A percentile compares a stretch with the other conserved stretches of the same genome.
Evolutionary conservation across 1,140 invertebrate species (phyloP).

Genomic region (Teleopsis dalmanni): DNA sequence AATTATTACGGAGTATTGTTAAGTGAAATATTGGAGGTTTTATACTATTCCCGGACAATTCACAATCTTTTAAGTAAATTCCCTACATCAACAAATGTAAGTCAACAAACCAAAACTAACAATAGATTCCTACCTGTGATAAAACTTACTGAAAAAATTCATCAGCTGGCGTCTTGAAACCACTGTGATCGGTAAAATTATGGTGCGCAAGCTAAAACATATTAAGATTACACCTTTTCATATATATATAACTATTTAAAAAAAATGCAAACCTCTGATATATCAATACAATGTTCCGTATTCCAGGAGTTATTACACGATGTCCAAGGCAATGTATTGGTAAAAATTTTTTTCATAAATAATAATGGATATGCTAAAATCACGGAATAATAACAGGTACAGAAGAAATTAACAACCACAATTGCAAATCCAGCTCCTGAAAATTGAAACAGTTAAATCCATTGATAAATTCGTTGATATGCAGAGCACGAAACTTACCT

Average conservation of each 20-base stretch:
- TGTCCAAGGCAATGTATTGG: conserved; percentile 72
- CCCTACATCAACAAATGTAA: neutral
- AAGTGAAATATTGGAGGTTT: too few relatives aligned
- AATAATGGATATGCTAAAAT: conserved; percentile 87
- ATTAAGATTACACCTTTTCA: neutral
- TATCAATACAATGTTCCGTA: conserved; percentile 60
- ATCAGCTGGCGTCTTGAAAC: conserved; percentile 62
- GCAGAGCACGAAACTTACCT: conserved; percentile 53
- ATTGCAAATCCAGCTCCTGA: conserved; percentile 75
- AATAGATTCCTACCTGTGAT: neutral
- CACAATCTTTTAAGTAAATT: neutral
- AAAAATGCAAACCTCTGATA: conserved; percentile 15
- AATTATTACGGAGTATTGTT: too few relatives aligned
- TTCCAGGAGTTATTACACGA: conserved; percentile 85
- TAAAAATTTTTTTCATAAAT: conserved; percentile 67
- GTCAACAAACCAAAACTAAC: neutral
- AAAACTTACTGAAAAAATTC: conserved; percentile 77
- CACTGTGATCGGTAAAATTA: conserved; percentile 14
- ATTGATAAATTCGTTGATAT: neutral
- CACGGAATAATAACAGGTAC: conserved; percentile 88
- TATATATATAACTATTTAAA: neutral
- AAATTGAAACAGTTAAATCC: neutral
- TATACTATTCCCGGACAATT: too few relatives aligned
- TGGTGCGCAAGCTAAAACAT: conserved; percentile 6
- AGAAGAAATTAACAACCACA: conserved; percentile 80